Base-by-base conservation (phyloP, 2,113 vertebrate genomes). In the Candoia aspera region DNA sequence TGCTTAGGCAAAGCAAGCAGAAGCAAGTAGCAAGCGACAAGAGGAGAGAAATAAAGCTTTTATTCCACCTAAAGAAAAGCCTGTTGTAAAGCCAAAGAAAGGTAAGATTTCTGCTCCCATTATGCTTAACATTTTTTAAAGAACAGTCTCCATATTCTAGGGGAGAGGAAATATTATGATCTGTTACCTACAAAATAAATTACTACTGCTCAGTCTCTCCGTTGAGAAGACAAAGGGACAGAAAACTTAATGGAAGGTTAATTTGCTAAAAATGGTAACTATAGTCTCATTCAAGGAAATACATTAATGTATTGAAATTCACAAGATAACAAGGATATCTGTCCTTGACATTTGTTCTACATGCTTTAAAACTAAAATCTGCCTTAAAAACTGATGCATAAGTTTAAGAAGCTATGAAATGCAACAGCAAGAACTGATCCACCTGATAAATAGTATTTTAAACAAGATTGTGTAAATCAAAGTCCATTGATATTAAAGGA, bases 21-120 rank as follows among this genome's bases (percentile, higher is more conserved):
- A 99, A 90, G 98, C 97, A 15, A 4, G 98, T 91, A 98, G 95
- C 90, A 99, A 97, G 96, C 98, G 98, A 93, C 99, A 99, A 94
- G 98, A 99, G 88, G 98, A 99, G 97, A 97, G 99, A 93, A 98
- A 99, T 92, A 99, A 98, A 97, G 99, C 98, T 6, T 99, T 99
- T 95, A 97, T 99, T 95, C 98, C 99, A 95, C 99, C 99, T 4
- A 99, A 99, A 95, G 99, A 99, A 97, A 99, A 99, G 89, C 96
- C 98, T 33, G 88, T 88, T 55, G 57, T 97, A 92, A 99, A 98
- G 92, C 95, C 94, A 46, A 97, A 96, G 54, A 97, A 98, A 98
- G 98, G 99, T 99, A 98, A 97, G 0, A 54, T 89, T 87, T 84
- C 10, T 90, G 94, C 26, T 90, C 92, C 57, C 49, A 11, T 37